Percentiles rank a stretch among this genome's conserved stretches.
These are phyloP conservation scores for Aleiodes alternator DNA, from an alignment of 2,888 invertebrate species.

Conservation along the genomic window DNA sequence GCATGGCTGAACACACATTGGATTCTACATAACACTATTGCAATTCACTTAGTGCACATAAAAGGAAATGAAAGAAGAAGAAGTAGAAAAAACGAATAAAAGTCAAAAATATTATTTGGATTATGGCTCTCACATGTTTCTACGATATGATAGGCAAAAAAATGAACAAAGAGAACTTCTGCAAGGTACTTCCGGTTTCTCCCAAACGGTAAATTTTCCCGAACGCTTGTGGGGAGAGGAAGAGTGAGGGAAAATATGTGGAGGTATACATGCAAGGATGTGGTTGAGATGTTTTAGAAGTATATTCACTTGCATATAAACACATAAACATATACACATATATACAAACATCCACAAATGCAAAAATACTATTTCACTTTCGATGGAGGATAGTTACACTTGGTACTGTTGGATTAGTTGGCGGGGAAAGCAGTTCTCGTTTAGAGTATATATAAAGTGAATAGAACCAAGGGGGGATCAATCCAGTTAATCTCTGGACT, in stretches of 20 bases:
- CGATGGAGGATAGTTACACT: constrained; percentile 63
- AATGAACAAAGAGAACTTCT: not conserved
- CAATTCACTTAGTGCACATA: constrained; percentile 16
- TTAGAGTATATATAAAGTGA: constrained; percentile 69
- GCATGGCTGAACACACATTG: constrained; percentile 19
- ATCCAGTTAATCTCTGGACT: constrained; percentile 73
- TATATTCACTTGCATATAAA: constrained; percentile 36
- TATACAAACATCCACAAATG: too few relatives aligned
- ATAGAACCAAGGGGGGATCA: constrained; percentile 69
- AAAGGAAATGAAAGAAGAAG: too few relatives aligned
- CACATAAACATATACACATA: not conserved
- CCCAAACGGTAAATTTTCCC: not conserved
- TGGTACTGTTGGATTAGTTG: constrained; percentile 57
- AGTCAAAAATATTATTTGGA: too few relatives aligned
- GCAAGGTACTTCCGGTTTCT: constrained; percentile 15
- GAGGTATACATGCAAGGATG: constrained; percentile 28
- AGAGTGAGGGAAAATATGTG: constrained; percentile 20
- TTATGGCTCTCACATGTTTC: constrained; percentile 2
- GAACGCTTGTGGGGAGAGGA: not conserved
- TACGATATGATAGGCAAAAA: not conserved
- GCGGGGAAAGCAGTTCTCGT: constrained; percentile 71
- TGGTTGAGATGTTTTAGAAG: constrained; percentile 33
- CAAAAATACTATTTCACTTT: constrained; percentile 71
- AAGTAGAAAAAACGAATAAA: too few relatives aligned
- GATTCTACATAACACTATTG: constrained; percentile 40